Evolutionary conservation across 2,113 vertebrate genomes (phyloP).

Genomic region (Heterotilapia buettikoferi): DNA sequence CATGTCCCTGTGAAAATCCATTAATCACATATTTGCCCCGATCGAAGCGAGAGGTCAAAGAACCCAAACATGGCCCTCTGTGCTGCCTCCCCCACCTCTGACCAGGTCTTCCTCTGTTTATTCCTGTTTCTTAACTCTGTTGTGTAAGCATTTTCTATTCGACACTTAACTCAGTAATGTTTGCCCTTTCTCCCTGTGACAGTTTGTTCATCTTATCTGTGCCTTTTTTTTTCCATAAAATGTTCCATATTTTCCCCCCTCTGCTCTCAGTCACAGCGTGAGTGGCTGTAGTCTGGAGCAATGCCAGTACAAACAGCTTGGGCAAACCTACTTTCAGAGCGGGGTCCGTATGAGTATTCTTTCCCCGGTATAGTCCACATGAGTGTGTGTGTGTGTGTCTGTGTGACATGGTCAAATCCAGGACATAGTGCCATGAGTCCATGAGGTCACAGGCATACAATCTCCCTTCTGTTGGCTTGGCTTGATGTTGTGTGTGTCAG

Average conservation of each 20-base stretch:
- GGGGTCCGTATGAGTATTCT: constrained; percentile 14
- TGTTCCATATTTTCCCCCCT: neutral
- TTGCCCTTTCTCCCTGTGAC: neutral
- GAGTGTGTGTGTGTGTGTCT: neutral
- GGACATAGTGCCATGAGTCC: constrained; percentile 17
- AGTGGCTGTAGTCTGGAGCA: constrained; percentile 28
- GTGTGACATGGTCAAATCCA: constrained; percentile 5
- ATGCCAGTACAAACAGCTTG: constrained; percentile 61
- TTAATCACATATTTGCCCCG: constrained; percentile 55
- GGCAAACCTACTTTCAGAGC: constrained; percentile 53
- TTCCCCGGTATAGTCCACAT: neutral
- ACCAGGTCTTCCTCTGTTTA: neutral
- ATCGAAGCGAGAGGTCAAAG: constrained; percentile 40
- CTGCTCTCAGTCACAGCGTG: constrained; percentile 16
- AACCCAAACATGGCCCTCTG: neutral
- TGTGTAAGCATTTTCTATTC: neutral
- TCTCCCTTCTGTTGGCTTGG: neutral
- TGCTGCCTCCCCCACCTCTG: neutral
- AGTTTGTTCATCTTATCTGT: constrained; percentile 28
- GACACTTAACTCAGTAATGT: neutral
- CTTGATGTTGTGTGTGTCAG: neutral
- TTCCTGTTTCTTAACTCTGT: neutral
- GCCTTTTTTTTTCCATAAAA: neutral
- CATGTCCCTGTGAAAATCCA: constrained; percentile 60
- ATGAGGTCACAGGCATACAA: neutral